Percentiles rank a stretch among this genome's conserved stretches.
Evolutionary conservation across 2,113 vertebrate species (phyloP).

Genomic region (Pantherophis guttatus): DNA sequence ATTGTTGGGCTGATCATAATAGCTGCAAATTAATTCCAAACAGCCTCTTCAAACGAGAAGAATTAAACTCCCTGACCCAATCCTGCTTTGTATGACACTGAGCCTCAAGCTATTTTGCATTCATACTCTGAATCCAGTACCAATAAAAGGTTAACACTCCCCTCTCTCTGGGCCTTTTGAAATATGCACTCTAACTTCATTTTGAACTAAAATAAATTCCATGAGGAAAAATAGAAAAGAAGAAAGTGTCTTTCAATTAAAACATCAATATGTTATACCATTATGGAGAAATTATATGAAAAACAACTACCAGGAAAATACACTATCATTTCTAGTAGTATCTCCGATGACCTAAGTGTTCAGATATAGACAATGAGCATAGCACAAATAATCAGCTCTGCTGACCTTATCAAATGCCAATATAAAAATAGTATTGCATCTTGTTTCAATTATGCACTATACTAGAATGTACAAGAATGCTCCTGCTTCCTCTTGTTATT

Average conservation of each 20-base stretch:
- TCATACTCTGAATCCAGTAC: neutral
- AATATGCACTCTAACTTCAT: neutral
- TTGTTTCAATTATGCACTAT: conserved; percentile 22
- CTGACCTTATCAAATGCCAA: conserved; percentile 20
- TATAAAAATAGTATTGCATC: conserved; percentile 14
- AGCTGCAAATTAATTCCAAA: neutral
- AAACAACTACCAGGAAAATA: neutral
- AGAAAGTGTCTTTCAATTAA: neutral
- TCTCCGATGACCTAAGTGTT: neutral
- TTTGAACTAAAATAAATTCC: neutral
- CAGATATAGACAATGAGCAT: neutral
- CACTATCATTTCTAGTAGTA: neutral
- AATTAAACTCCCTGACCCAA: neutral
- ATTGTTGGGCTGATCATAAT: neutral
- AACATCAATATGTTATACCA: neutral
- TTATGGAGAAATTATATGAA: neutral
- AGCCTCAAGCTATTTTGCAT: neutral
- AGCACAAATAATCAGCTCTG: neutral
- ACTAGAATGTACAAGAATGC: neutral
- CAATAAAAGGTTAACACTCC: neutral
- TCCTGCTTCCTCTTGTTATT: neutral
- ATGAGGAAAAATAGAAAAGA: neutral
- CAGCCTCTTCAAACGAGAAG: neutral
- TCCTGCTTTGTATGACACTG: neutral
- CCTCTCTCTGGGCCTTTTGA: neutral